Conservation (phyloP, 2,113 vertebrate species). For the Pelvicachromis taeniatus region DNA sequence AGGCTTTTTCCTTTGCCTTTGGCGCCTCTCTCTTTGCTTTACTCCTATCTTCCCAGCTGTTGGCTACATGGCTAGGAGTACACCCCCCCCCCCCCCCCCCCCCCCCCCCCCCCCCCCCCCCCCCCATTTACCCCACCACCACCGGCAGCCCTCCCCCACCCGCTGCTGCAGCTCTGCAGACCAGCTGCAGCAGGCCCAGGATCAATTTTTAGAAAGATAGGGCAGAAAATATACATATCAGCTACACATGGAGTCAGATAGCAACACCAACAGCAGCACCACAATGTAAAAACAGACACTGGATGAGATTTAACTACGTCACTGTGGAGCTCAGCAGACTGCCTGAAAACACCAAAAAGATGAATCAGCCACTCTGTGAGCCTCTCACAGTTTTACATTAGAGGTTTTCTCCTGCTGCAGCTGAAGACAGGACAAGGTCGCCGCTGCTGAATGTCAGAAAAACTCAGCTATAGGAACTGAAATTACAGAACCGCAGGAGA, state of each 20-base stretch:
- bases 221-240: not conserved
- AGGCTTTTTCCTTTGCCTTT: too few species aligned
- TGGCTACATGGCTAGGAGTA: too few species aligned
- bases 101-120: conserved; percentile 13
- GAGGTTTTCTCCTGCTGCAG: not conserved
- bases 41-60: too few species aligned
- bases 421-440: conserved; percentile 2
- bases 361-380: not conserved
- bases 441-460: not conserved
- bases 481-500: conserved; percentile 10
- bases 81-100: conserved; percentile 16
- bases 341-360: not conserved
- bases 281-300: not conserved
- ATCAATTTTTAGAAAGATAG: conserved; percentile 51
- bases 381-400: not conserved
- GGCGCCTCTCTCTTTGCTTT: too few species aligned
- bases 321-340: not conserved
- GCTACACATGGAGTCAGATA: not conserved
- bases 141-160: conserved; percentile 16
- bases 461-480: not conserved
- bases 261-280: not conserved
- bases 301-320: not conserved
- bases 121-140: conserved; percentile 7
- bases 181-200: conserved; percentile 40
- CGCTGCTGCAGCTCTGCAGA: conserved; percentile 29